Evolutionary conservation across 1,140 invertebrate species (phyloP), one percentile per base, ranked within the genome.

Genomic region (Plutomurus gul): DNA sequence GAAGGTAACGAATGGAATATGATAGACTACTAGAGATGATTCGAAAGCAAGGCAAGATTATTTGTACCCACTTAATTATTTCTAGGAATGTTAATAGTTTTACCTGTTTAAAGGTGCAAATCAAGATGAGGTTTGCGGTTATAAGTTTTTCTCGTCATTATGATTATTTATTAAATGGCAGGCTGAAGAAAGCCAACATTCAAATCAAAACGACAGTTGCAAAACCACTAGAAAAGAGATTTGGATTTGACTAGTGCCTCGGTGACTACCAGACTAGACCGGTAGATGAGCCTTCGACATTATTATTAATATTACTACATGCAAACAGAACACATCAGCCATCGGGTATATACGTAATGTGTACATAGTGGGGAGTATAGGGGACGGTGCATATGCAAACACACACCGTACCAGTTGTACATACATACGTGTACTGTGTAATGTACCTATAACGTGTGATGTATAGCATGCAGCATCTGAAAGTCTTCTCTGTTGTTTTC

Each of bases 201-300:
- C 56, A 65, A 65, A 65, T 65, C 56, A 65, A 65, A 65, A 65
- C 56, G 56, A 65, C 56, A 65, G 56, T 65, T 65, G 56, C 56
- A 30, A 65, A 65, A 65, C 56, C 56, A 65, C 56, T 65, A 65
- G 56, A 65, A 43, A n/a, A 65, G 25, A 65, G 56, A 33, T 30
- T 65, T 36, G 56, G 27, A 65, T 33, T 65, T 65, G 36, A 65
- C 56, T 65, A 65, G 56, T 65, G 56, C 56, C 56, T 30, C 36
- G 56, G 36, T 65, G 56, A 33, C 56, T 65, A 65, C n/a, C n/a
- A n/a, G n/a, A n/a, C n/a, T n/a, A n/a, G n/a, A n/a, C n/a, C n/a
- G n/a, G n/a, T n/a, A n/a, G n/a, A n/a, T n/a, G n/a, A n/a, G n/a
- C n/a, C n/a, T n/a, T n/a, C n/a, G 56, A 65, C 56, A n/a, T 65